A percentile compares a stretch with the other conserved stretches of the same genome.
phyloP scores from a whole-genome alignment of 2,113 vertebrate genomes.

The Arizona elegans region DNA sequence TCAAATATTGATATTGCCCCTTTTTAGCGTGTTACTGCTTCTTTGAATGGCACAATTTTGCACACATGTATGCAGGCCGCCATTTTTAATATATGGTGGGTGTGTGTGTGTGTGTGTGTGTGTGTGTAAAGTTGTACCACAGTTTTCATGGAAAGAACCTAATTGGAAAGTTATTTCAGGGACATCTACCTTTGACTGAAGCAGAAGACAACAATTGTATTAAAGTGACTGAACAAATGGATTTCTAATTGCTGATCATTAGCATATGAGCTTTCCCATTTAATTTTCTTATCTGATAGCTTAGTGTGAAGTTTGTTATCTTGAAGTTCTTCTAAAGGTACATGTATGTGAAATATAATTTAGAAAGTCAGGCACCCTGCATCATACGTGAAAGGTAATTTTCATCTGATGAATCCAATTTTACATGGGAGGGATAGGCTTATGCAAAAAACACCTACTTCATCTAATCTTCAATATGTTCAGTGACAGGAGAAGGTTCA shows the following conservation, averaged over 20 bases:
- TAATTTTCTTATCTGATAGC: neutral
- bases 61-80: neutral
- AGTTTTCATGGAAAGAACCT: neutral
- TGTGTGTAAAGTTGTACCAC: neutral
- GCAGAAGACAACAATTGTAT: conserved; percentile 20
- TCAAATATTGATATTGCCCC: neutral
- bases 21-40: neutral
- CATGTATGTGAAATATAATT: neutral
- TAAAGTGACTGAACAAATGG: conserved; percentile 37
- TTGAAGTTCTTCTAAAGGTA: conserved; percentile 7
- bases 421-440: neutral
- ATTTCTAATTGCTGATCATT: conserved; percentile 33
- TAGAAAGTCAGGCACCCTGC: neutral
- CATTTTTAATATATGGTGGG: neutral
- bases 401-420: neutral
- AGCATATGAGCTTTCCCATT: neutral
- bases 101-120: neutral
- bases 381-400: neutral
- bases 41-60: neutral
- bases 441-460: neutral
- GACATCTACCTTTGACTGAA: conserved; percentile 32
- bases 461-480: neutral
- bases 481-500: neutral
- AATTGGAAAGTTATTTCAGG: conserved; percentile 29
- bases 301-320: neutral